Base-by-base conservation (phyloP, 1,140 invertebrate species). In the Zeugodacus cucurbitae region DNA sequence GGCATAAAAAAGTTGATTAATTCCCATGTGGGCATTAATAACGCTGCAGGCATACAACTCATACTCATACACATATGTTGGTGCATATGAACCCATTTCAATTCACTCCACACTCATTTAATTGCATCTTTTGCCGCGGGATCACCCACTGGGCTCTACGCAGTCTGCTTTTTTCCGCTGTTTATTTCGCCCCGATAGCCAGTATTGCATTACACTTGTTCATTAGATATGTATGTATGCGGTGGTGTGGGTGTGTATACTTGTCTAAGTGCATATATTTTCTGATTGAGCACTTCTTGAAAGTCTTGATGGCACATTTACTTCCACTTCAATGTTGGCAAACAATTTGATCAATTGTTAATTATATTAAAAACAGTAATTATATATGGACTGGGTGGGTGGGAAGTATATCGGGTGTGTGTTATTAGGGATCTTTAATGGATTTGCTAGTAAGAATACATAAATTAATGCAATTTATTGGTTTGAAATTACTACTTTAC, bases 301-400 rank as follows among this genome's bases (percentile, higher is more conserved):
- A 82, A 82, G 74, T 48, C 74, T 48, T 48, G 74, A 82, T 48
- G 34, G 37, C 26, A 29, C 41, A 41, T 82, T 48, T 48, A 82
- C 14, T 48, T 82, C 74, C 74, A 82, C 74, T 82, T 82, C 41
- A 44, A 48, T 82, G 74, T 82, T 82, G 74, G 20, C 74, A 82
- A 82, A 48, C 74, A 82, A 82, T 82, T 82, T 54, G 34, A 82
- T 48, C 74, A 82, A 82, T 82, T 82, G n/a, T 82, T 82, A 82
- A 82, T 44, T 82, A 26, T 48, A 82, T 82, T 82, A 48, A 82
- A 62, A 82, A 8, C 74, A 26, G 74, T 82, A 82, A 82, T 82
- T 48, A 17, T 17, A 29, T 82, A 4, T 82, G 3, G 1, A n/a
- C n/a, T 20, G n/a, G 8, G n/a, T 29, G 22, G 3, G n/a, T 62